Evolutionary conservation across 2,888 invertebrate species (phyloP), one percentile per base, ranked within the genome.

Genomic region (Adelognathus sp.): DNA sequence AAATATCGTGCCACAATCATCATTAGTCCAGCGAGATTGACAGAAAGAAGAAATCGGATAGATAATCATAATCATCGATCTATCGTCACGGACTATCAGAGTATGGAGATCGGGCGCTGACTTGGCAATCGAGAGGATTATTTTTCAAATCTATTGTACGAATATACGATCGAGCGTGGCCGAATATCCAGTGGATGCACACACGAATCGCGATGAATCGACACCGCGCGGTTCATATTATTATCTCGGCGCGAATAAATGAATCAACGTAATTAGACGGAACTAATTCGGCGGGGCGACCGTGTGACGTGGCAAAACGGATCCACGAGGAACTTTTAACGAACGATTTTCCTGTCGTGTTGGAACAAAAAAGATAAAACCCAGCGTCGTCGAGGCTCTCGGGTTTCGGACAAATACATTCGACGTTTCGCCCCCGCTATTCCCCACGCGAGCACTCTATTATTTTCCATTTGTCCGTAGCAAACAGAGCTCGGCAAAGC

Each of bases 381-480:
- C n/a, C 39, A 9, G 9, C 24, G 21, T 4, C 46, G 46, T 21
- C 31, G 16, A 9, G 24, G 7, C 27, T n/a, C n/a, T n/a, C n/a
- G 7, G 61, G 3, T 36, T 14, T 7, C 21, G 36, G 36, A 52
- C 31, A 11, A 18, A 18, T 39, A 27, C 21, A 60, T 27, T 74
- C 33, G 9, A 24, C 46, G 16, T 44, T 52, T 67, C 18, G 39
- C 67, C 69, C 61, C 46, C 61, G 52, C 61, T 61, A 39, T 44
- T 18, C n/a, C 39, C 52, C 21, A 9, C 31, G 60, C 69, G 82
- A 69, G 74, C 81, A 81, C 84, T 87, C 84, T 84, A 86, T 87
- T 87, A 86, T 88, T 86, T 88, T 87, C 84, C 83, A 87, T 86
- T 86, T 83, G 81, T 81, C 67, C 78, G 76, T 31, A 75, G 79